Percentiles rank a stretch among this genome's conserved stretches.
phyloP scores from a whole-genome alignment of 2,888 invertebrate species.

The Baronia brevicornis region DNA sequence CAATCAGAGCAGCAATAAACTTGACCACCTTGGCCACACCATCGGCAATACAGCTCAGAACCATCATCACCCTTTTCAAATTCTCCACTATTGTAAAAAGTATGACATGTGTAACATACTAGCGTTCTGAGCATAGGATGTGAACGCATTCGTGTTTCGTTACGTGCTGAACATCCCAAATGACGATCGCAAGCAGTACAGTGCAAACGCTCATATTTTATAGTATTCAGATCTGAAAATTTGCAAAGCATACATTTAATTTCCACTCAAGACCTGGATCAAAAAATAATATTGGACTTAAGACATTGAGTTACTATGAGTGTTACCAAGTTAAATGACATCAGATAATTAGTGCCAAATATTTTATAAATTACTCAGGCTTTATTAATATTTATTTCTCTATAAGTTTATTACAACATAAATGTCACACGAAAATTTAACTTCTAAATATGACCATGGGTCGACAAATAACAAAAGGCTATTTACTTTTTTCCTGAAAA shows the following conservation, averaged over 20 bases:
- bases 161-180: slow-evolving; percentile 81
- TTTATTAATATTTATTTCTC: no score
- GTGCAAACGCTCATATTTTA: slow-evolving; percentile 78
- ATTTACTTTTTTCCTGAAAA: no score
- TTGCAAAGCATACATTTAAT: no score
- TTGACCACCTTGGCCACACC: slow-evolving; percentile 88
- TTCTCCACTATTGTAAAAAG: slow-evolving; percentile 87
- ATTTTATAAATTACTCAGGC: no score
- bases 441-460: no score
- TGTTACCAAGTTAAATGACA: background rate
- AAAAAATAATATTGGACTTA: background rate
- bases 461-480: no score
- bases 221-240: slow-evolving; percentile 74
- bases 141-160: slow-evolving; percentile 78
- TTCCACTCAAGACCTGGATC: no score
- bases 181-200: slow-evolving; percentile 86
- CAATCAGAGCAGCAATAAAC: slow-evolving; percentile 87
- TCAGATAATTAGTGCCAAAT: no score
- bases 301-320: background rate
- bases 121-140: slow-evolving; percentile 84
- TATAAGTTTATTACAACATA: no score
- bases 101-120: slow-evolving; percentile 82
- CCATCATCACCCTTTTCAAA: slow-evolving; percentile 90
- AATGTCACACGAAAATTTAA: no score
- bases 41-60: slow-evolving; percentile 87